Conservation (phyloP, 64 coral and sea anemone species). For the Dendronephthya gigantea region DNA sequence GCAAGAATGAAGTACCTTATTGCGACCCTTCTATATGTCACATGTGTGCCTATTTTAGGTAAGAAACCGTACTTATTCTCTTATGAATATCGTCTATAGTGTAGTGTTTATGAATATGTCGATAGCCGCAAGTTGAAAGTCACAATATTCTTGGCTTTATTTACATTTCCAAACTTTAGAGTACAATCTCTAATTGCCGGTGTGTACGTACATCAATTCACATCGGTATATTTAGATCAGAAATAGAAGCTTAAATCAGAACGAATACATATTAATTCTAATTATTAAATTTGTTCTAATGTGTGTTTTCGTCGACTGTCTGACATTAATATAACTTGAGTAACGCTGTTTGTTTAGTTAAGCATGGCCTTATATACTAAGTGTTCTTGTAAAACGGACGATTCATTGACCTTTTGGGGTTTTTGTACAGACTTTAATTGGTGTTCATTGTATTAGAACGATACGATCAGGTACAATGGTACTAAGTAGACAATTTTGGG, state of each 20-base stretch:
- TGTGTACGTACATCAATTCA: too few species aligned
- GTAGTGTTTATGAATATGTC: too few species aligned
- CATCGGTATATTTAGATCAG: too few species aligned
- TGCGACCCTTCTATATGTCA: background rate
- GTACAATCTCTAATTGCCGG: too few species aligned
- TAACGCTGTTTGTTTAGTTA: background rate
- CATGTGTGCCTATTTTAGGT: background rate
- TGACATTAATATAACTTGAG: background rate
- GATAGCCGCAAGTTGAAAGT: too few species aligned
- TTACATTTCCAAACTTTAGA: too few species aligned
- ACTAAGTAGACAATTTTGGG: background rate
- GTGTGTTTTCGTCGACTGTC: background rate
- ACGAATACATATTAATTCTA: background rate
- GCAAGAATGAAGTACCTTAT: background rate
- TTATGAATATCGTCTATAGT: background rate
- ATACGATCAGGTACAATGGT: background rate
- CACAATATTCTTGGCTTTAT: too few species aligned
- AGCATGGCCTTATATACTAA: background rate
- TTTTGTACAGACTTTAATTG: background rate
- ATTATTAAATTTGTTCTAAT: background rate
- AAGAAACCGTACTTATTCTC: background rate
- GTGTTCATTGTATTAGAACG: background rate
- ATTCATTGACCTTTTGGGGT: background rate
- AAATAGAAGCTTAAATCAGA: background rate
- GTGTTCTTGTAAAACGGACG: too few species aligned